phyloP scores from a whole-genome alignment of 92 coral and sea anemone genomes.

The Isaurus tuberculatus region DNA sequence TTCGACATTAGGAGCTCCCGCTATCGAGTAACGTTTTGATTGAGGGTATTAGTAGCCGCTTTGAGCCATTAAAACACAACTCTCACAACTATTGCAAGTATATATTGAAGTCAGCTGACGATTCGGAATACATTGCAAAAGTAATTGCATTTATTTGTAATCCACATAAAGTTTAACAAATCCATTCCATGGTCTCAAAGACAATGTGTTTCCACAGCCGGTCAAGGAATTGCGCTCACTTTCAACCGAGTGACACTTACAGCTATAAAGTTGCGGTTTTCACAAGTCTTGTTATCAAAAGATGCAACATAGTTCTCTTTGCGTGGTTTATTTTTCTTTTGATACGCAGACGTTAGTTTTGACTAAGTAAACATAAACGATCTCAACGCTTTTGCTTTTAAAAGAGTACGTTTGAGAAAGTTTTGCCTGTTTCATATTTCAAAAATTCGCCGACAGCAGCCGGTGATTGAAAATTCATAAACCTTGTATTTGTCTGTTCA shows the following conservation, averaged over 20 bases:
- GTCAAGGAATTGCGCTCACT: constrained; percentile 2
- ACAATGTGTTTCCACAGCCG: constrained; percentile 15
- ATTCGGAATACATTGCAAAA: constrained; percentile 20
- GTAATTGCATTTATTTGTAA: constrained; percentile 39
- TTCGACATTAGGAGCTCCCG: not conserved
- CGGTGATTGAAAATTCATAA: not conserved
- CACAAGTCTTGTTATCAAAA: not conserved
- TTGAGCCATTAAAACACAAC: not conserved
- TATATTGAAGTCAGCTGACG: not conserved
- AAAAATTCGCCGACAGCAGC: no score
- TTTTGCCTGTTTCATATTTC: not conserved
- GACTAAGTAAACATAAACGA: constrained; percentile 24
- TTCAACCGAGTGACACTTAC: constrained; percentile 1
- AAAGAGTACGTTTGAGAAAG: not conserved
- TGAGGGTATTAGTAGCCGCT: constrained; percentile 30
- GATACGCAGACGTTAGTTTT: not conserved
- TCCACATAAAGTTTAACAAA: constrained; percentile 40
- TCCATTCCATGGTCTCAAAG: constrained; percentile 33
- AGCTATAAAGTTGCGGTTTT: constrained; percentile 1
- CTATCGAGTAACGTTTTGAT: constrained; percentile 42
- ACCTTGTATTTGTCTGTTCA: not conserved
- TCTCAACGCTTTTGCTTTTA: not conserved
- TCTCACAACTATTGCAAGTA: constrained; percentile 17
- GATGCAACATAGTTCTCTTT: not conserved
- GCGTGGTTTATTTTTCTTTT: constrained; percentile 11